Conservation (phyloP, 1,140 invertebrate species). For the Drosophila malerkotliana region DNA sequence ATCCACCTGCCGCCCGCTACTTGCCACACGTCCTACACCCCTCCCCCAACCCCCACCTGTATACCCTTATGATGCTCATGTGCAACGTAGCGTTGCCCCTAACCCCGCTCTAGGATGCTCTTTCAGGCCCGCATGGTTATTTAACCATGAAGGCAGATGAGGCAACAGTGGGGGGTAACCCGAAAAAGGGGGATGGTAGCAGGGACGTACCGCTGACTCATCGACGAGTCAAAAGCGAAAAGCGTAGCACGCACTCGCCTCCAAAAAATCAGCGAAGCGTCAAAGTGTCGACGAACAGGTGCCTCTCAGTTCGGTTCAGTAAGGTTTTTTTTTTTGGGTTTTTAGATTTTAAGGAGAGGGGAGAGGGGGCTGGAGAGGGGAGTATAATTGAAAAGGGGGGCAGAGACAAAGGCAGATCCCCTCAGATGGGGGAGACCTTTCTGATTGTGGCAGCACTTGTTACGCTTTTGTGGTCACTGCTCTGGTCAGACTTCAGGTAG, state of each 20-base stretch:
- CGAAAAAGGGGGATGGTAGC: not conserved
- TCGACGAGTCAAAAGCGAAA: conserved; percentile 27
- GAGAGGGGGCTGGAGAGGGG: not conserved
- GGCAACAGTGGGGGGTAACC: conserved; percentile 23
- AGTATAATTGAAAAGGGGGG: conserved; percentile 1
- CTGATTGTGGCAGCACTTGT: conserved; percentile 58
- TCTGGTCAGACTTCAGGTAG: conserved; percentile 9
- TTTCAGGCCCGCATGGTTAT: conserved; percentile 48
- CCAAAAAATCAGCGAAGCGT: conserved; percentile 64
- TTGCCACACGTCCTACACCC: not conserved
- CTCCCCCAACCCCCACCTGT: not conserved
- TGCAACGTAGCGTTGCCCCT: conserved; percentile 56
- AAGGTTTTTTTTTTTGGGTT: not conserved
- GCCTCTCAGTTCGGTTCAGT: conserved; percentile 4
- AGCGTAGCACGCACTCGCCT: conserved; percentile 53
- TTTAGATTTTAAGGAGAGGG: not conserved
- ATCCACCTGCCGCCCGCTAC: not conserved
- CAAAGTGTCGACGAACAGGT: conserved; percentile 78
- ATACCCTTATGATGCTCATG: conserved; percentile 13
- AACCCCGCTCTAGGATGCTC: not conserved
- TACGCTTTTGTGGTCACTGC: conserved; percentile 67
- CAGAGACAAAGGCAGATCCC: not conserved
- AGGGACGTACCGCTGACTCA: conserved; percentile 39
- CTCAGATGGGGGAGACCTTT: conserved; percentile 15
- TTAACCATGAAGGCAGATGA: conserved; percentile 58